phyloP scores from a whole-genome alignment of 2,888 invertebrate genomes.

The Ceratothoa steindachneri region DNA sequence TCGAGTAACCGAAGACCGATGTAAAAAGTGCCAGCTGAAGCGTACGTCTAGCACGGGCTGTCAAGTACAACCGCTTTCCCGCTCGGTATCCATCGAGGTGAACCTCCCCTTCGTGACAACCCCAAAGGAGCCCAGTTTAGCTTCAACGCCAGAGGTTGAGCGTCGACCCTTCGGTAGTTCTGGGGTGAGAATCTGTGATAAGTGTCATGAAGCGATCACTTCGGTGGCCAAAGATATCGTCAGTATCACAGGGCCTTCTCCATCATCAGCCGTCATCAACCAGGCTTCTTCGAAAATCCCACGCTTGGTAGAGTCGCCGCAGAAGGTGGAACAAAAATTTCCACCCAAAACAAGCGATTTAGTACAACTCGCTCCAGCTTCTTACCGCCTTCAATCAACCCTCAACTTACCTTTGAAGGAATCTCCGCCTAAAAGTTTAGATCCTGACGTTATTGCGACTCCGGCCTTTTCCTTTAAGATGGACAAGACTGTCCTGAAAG shows the following conservation, averaged over 20 bases:
- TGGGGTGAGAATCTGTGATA: conserved; percentile 57
- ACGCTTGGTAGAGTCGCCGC: conserved; percentile 32
- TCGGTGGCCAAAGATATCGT: conserved; percentile 56
- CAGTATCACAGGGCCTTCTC: conserved; percentile 20
- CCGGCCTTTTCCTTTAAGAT: neutral
- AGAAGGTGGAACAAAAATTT: conserved; percentile 26
- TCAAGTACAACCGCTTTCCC: neutral
- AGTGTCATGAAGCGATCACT: conserved; percentile 61
- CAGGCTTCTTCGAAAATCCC: conserved; percentile 40
- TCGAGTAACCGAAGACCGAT: conserved; percentile 52
- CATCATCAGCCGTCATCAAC: conserved; percentile 13
- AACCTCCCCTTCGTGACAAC: neutral
- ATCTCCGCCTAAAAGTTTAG: neutral
- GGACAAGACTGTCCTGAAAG: neutral
- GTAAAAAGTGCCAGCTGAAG: conserved; percentile 36
- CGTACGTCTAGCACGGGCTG: neutral
- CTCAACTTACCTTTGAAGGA: neutral
- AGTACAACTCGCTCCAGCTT: neutral
- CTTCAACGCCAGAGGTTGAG: conserved; percentile 40
- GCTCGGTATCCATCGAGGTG: conserved; percentile 2
- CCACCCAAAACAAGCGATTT: neutral
- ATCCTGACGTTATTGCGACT: neutral
- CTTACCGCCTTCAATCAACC: neutral
- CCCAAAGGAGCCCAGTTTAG: conserved; percentile 30
- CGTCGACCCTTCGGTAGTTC: conserved; percentile 39